Percentiles rank a stretch among this genome's conserved stretches.
phyloP scores from a whole-genome alignment of 37 sponge, comb jelly and placozoan species.

The Chondrilla cf. caribensis region DNA sequence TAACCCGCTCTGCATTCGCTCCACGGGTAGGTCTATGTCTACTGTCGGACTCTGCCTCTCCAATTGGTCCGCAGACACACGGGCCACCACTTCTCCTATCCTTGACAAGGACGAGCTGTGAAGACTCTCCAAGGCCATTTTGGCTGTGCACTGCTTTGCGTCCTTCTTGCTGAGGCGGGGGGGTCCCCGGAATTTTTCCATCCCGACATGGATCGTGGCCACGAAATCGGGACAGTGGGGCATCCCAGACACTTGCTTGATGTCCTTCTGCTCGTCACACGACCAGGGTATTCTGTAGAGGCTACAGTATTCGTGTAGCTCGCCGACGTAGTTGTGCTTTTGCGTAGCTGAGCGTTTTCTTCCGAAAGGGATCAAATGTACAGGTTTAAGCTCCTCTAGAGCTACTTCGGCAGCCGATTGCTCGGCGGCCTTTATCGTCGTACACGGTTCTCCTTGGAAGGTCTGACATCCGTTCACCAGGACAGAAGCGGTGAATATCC shows the following conservation, averaged over 20 bases:
- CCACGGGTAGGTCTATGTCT: not conserved
- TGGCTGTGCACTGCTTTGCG: not conserved
- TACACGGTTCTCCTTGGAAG: slow-evolving; percentile 12
- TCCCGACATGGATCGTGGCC: not conserved
- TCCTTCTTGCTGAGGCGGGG: not conserved
- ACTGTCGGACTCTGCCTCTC: not conserved
- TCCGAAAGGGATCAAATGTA: not conserved
- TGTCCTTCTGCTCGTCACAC: not conserved
- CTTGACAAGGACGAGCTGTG: not conserved
- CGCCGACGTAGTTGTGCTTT: not conserved
- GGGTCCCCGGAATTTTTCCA: not conserved
- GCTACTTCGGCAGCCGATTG: slow-evolving; percentile 15
- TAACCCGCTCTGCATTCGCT: not conserved
- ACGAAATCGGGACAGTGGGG: not conserved
- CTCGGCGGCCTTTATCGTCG: not conserved
- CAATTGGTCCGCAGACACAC: not conserved
- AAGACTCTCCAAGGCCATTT: not conserved
- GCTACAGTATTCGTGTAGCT: not conserved
- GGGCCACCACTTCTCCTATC: not conserved
- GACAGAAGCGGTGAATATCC: not conserved
- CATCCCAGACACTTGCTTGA: not conserved
- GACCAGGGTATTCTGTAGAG: not conserved
- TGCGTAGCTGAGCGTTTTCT: not conserved
- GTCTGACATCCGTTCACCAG: no score
- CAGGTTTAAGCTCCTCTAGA: not conserved